Conservation (phyloP, 2,113 vertebrate genomes). For the Pterophyllum scalare region DNA sequence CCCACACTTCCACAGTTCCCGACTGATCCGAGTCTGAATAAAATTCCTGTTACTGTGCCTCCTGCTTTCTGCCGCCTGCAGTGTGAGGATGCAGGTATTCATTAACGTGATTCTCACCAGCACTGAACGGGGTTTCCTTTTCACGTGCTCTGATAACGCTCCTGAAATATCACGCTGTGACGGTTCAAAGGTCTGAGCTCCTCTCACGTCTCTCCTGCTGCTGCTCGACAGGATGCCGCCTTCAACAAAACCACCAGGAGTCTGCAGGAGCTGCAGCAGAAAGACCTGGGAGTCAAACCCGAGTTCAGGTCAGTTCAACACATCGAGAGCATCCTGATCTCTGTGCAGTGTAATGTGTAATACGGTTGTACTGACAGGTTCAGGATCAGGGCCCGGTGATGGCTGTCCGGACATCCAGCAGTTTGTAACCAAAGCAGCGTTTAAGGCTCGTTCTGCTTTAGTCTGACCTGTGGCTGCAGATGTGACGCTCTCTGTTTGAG, state of each 20-base stretch:
- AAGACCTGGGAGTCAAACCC: constrained; percentile 92
- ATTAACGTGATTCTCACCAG: too few species aligned
- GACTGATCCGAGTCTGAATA: background rate
- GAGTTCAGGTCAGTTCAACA: constrained; percentile 88
- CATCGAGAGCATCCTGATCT: background rate
- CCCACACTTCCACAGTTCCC: background rate
- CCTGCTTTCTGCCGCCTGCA: background rate
- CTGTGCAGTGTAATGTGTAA: accelerated
- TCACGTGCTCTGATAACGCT: too few species aligned
- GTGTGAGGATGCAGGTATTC: background rate
- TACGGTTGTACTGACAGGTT: background rate
- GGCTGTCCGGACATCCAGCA: too few species aligned
- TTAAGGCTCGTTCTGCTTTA: too few species aligned
- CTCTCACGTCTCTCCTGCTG: background rate
- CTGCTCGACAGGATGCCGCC: constrained; percentile 86
- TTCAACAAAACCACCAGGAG: constrained; percentile 97
- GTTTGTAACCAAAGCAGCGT: too few species aligned
- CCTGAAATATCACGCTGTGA: too few species aligned
- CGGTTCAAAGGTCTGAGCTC: background rate
- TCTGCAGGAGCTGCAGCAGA: constrained; percentile 95
- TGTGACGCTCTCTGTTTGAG: too few species aligned
- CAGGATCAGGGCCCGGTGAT: too few species aligned
- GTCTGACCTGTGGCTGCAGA: too few species aligned
- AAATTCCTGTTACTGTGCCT: accelerated
- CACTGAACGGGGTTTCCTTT: too few species aligned